These are phyloP conservation scores for Petrocephalus schoutedeni DNA, from an alignment of 2,797 vertebrate genomes.

Conservation along the genomic window DNA sequence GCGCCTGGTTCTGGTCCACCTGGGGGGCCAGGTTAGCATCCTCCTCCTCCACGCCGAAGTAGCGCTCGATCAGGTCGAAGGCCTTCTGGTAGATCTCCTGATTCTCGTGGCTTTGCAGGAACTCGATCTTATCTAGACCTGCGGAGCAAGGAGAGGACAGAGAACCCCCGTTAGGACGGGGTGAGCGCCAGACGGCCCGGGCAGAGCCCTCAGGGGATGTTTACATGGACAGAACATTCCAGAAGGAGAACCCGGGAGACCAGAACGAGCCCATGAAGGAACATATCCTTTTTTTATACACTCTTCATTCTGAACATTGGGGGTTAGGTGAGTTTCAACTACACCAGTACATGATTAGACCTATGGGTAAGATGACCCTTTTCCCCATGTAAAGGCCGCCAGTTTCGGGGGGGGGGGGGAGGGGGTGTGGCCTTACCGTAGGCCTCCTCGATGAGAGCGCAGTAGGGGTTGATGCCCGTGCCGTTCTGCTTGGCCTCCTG, in stretches of 20 bases:
- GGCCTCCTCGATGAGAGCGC: constrained; percentile 83
- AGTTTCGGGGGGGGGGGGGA: not conserved
- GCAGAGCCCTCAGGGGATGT: not conserved
- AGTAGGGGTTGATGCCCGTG: constrained; percentile 78
- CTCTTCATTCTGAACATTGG: not conserved
- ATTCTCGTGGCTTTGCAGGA: constrained; percentile 82
- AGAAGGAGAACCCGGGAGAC: not conserved
- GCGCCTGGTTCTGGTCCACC: constrained; percentile 80
- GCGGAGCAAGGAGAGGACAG: not conserved
- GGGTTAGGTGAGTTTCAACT: not conserved
- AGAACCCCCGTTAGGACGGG: not conserved
- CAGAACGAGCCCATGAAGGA: not conserved
- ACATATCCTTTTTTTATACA: not conserved
- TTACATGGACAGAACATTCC: not conserved
- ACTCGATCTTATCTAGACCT: constrained; percentile 84
- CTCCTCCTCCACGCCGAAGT: constrained; percentile 80
- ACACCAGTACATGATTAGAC: not conserved
- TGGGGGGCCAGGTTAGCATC: constrained; percentile 77
- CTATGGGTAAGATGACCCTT: not conserved
- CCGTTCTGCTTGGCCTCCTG: constrained; percentile 83
- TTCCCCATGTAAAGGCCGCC: not conserved
- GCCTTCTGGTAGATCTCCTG: constrained; percentile 85
- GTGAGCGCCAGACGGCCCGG: not conserved
- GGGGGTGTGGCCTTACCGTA: constrained; percentile 65
- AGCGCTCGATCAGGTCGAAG: constrained; percentile 80